A percentile compares a stretch with the other conserved stretches of the same genome.
Evolutionary conservation across 2,888 invertebrate genomes (phyloP).

Genomic region (Melangyna quadrimaculata): DNA sequence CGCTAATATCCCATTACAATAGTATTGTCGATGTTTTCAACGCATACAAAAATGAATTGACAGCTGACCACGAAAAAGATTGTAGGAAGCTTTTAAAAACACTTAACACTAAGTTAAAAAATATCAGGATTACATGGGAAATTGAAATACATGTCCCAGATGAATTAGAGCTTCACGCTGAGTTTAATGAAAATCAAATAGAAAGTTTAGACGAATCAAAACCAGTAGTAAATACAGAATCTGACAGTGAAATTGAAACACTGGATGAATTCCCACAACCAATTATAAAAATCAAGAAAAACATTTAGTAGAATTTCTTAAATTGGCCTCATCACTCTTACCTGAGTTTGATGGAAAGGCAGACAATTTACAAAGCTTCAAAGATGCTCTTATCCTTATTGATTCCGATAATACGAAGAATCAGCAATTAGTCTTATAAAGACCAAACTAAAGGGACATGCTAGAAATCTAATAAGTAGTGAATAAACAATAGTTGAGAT

Average conservation of each 20-base stretch:
- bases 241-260: not conserved
- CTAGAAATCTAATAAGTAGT: too few relatives aligned
- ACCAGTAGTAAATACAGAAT: not conserved
- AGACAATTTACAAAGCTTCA: not conserved
- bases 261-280: not conserved
- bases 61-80: not conserved
- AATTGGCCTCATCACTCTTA: not conserved
- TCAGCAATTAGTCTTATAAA: too few relatives aligned
- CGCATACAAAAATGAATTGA: not conserved
- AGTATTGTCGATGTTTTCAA: not conserved
- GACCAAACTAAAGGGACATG: too few relatives aligned
- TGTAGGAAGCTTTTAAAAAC: not conserved
- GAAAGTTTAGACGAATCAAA: not conserved
- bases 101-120: not conserved
- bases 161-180: slow-evolving; percentile 1
- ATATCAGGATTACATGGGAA: not conserved
- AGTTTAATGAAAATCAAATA: not conserved
- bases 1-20: not conserved
- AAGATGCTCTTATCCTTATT: not conserved
- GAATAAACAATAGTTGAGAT: too few relatives aligned
- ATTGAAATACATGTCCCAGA: not conserved
- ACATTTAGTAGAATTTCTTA: not conserved
- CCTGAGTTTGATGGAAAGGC: not conserved
- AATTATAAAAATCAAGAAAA: not conserved
- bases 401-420: not conserved